phyloP scores from a whole-genome alignment of 2,888 invertebrate genomes.

The Melanchra persicariae region DNA sequence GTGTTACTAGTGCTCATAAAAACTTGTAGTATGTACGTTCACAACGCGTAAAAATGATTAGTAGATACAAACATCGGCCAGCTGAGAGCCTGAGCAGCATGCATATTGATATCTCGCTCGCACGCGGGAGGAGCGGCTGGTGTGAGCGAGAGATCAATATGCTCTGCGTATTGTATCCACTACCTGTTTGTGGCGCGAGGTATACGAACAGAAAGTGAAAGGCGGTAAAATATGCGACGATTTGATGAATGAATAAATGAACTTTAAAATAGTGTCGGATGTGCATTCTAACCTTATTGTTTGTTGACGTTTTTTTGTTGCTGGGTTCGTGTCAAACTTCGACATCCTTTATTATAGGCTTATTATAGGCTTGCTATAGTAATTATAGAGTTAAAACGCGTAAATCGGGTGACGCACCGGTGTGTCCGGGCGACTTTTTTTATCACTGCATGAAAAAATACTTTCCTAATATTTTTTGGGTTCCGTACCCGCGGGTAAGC shows the following conservation, averaged over 20 bases:
- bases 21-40: not conserved
- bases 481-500: too few relatives aligned
- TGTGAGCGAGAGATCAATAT: slow-evolving; percentile 2
- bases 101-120: slow-evolving; percentile 33
- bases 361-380: too few relatives aligned
- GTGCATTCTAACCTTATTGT: not conserved
- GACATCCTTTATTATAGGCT: too few relatives aligned
- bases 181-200: slow-evolving; percentile 16
- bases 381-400: too few relatives aligned
- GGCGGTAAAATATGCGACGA: not conserved
- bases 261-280: not conserved
- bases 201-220: too few relatives aligned
- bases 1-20: not conserved
- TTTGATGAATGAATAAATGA: not conserved
- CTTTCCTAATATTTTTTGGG: too few relatives aligned
- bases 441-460: too few relatives aligned
- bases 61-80: not conserved
- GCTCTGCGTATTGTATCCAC: slow-evolving; percentile 19
- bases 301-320: not conserved
- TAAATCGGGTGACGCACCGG: too few relatives aligned
- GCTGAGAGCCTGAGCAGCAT: slow-evolving; percentile 4
- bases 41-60: not conserved
- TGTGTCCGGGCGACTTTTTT: too few relatives aligned
- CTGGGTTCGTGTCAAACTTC: not conserved
- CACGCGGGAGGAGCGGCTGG: not conserved